Evolutionary conservation across 1,140 invertebrate genomes (phyloP).

Genomic region (Tetranychus urticae): DNA sequence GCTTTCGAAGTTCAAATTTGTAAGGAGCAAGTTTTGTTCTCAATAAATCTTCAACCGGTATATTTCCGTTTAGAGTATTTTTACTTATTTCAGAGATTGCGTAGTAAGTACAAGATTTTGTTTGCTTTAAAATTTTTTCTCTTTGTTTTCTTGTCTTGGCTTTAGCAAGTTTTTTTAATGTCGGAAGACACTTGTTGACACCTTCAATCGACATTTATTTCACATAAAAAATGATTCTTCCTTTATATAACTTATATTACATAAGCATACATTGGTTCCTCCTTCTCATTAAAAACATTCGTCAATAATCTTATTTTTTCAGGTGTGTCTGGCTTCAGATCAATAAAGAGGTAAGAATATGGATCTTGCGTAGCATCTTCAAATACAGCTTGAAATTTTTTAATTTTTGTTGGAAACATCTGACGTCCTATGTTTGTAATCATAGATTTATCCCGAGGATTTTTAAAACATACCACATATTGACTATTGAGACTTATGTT

Average conservation of each 20-base stretch:
- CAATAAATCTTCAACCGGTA: too few species aligned
- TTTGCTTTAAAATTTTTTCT: neutral
- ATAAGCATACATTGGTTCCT: too few species aligned
- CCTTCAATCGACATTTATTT: neutral
- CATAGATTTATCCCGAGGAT: neutral
- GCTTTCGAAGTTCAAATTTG: too few species aligned
- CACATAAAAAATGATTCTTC: neutral
- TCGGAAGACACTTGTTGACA: neutral
- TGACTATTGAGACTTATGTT: neutral
- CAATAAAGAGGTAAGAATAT: neutral
- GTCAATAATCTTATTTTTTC: neutral
- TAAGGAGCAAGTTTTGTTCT: too few species aligned
- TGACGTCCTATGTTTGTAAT: neutral
- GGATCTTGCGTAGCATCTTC: neutral
- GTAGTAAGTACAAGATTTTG: too few species aligned
- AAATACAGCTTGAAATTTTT: neutral
- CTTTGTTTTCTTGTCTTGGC: neutral
- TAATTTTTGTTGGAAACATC: neutral
- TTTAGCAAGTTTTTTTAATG: neutral
- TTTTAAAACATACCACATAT: neutral
- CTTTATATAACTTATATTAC: neutral
- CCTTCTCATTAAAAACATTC: neutral
- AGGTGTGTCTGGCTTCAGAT: neutral
- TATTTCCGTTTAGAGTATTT: too few species aligned
- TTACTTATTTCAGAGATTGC: too few species aligned